Evolutionary conservation across 2,888 invertebrate genomes (phyloP).

Genomic region (Drosophila bunnanda): DNA sequence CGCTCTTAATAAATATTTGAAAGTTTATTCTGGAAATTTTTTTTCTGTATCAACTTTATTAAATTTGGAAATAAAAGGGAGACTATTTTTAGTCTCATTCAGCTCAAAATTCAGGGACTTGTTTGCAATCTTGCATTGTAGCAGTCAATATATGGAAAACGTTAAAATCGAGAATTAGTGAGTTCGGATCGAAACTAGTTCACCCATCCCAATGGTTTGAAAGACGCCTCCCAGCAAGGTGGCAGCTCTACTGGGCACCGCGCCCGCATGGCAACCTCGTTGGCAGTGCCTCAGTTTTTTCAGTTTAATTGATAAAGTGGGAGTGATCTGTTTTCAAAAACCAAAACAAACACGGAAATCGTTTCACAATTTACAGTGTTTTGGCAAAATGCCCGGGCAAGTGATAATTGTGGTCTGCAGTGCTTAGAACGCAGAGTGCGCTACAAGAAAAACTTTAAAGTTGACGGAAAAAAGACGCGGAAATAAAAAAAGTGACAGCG

Average conservation of each 20-base stretch:
- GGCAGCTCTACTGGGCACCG: background rate
- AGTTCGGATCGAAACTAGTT: background rate
- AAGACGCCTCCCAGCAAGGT: background rate
- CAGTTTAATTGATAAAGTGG: slow-evolving; percentile 53
- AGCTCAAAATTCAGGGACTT: too few species aligned
- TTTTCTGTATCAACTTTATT: too few species aligned
- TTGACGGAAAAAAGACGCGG: slow-evolving; percentile 59
- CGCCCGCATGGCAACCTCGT: background rate
- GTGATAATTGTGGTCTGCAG: slow-evolving; percentile 42
- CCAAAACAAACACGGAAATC: slow-evolving; percentile 31
- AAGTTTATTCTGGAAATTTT: too few species aligned
- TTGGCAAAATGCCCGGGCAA: slow-evolving; percentile 50
- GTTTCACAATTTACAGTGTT: slow-evolving; percentile 38
- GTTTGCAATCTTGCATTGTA: too few species aligned
- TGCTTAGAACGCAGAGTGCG: slow-evolving; percentile 40
- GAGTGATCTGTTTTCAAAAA: slow-evolving; percentile 61
- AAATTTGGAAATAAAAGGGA: too few species aligned
- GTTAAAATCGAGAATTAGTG: background rate
- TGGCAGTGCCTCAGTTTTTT: slow-evolving; percentile 1
- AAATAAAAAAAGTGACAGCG: slow-evolving; percentile 55
- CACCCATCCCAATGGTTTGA: background rate
- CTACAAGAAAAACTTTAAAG: slow-evolving; percentile 42
- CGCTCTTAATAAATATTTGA: too few species aligned
- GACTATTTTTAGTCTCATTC: too few species aligned
- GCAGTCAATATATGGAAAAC: too few species aligned